These are phyloP conservation scores for Arvicanthis niloticus DNA, from an alignment of 2,113 vertebrate species.

Conservation along the genomic window DNA sequence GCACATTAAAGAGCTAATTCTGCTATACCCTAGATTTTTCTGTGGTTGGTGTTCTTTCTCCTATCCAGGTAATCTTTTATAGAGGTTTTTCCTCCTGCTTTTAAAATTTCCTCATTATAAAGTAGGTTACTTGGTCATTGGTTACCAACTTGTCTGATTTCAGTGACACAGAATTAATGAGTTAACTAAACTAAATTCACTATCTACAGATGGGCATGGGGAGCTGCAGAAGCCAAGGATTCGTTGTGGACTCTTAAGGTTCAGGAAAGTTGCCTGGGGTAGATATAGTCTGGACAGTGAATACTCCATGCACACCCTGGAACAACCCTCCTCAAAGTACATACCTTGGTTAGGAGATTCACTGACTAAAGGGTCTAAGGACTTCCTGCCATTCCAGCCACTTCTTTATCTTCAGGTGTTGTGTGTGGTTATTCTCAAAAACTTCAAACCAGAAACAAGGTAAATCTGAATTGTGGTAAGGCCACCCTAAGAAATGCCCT, in stretches of 20 bases:
- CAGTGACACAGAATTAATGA: neutral
- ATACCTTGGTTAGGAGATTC: neutral
- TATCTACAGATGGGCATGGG: neutral
- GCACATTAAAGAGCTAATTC: neutral
- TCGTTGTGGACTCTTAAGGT: accelerated
- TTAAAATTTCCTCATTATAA: neutral
- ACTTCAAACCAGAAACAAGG: neutral
- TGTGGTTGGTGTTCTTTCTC: neutral
- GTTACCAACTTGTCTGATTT: neutral
- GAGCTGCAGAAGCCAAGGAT: neutral
- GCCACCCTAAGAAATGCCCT: neutral
- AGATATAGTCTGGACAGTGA: neutral
- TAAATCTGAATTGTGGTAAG: neutral
- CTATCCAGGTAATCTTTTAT: neutral
- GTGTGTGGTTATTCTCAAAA: neutral
- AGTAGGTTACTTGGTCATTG: neutral
- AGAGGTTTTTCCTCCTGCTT: neutral
- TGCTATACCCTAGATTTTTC: neutral
- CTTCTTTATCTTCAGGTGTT: neutral
- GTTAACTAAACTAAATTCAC: neutral
- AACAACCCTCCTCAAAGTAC: neutral
- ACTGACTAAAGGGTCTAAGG: neutral
- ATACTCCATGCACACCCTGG: too few relatives aligned
- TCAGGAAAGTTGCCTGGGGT: neutral
- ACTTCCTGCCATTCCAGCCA: neutral